Conservation (phyloP, 2,888 invertebrate genomes). For the Eurytoma adleriae region DNA sequence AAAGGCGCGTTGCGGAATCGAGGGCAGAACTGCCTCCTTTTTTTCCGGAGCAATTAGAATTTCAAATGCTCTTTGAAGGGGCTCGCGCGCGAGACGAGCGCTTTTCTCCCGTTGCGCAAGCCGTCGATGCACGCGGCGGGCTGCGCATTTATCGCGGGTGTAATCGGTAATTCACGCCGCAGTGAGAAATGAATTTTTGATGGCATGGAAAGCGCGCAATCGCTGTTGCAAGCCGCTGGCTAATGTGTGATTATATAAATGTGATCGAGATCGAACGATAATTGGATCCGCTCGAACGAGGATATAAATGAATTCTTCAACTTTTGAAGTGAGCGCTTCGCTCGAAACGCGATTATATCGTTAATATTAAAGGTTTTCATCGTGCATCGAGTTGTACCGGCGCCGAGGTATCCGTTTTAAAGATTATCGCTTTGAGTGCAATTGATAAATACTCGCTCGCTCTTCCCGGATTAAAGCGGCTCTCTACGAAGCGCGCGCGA, state of each 20-base stretch:
- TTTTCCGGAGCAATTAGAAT: slow-evolving; percentile 3
- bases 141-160: background rate
- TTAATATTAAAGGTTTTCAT: background rate
- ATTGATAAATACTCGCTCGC: no score
- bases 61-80: background rate
- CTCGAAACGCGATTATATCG: background rate
- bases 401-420: background rate
- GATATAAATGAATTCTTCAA: background rate
- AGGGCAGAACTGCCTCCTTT: background rate
- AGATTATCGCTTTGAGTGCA: no score
- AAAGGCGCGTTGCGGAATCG: slow-evolving; percentile 4
- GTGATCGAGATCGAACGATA: background rate
- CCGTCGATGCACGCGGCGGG: background rate
- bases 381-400: background rate
- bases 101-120: background rate
- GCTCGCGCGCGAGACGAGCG: background rate
- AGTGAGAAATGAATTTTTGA: background rate
- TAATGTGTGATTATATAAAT: background rate
- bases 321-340: background rate
- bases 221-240: background rate
- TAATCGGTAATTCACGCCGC: background rate
- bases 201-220: background rate
- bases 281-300: background rate
- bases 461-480: no score
- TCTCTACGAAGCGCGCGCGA: no score